Evolutionary conservation across 2,113 vertebrate species (phyloP), one percentile per base, ranked within the genome.

Genomic region (Megaleporinus macrocephalus): DNA sequence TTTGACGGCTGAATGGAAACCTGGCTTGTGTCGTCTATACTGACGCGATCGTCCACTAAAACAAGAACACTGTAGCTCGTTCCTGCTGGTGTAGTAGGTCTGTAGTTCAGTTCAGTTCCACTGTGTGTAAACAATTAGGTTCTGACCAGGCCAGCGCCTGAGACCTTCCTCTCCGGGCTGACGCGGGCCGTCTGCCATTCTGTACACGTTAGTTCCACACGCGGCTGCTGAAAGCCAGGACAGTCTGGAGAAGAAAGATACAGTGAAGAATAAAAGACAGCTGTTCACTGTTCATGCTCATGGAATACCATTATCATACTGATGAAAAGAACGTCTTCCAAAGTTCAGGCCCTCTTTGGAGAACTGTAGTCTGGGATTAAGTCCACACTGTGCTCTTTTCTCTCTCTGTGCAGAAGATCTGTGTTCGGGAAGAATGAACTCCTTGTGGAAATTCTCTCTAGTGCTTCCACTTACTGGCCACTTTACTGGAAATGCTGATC

Each of bases 251-350:
- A 59, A 41, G 78, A 33, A 59, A 71, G 66, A 79, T 71, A 79
- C 1, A 53, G 66, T 1, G 36, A 55, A 24, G 24, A 70, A 66
- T 10, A 59, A 59, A 79, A 24, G 16, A 36, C 16, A 13, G 7
- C 53, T 70, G 20, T 79, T 66, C 22, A 0, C n/a, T 16, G 5
- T 27, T 62, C 1, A 33, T 4, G 11, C 65, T 79, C 12, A 6
- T 20, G 13, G 66, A 26, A 61, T 57, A 11, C 71, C 78, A 79
- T 79, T 70, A 79, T 70, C 77, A 57, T 79, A 59, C 14, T 41
- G 78, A 71, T 79, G 66, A 24, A 70, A 44, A 70, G 66, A 41
- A 44, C 66, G 24, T 41, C 66, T 70, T 44, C 20, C 36, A 70
- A 44, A 20, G 4, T 44, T 14, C 66, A 10, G 10, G 13, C 22